These are phyloP conservation scores for Philypnodon macrostomus DNA, from an alignment of 2,797 vertebrate species.

Conservation along the genomic window DNA sequence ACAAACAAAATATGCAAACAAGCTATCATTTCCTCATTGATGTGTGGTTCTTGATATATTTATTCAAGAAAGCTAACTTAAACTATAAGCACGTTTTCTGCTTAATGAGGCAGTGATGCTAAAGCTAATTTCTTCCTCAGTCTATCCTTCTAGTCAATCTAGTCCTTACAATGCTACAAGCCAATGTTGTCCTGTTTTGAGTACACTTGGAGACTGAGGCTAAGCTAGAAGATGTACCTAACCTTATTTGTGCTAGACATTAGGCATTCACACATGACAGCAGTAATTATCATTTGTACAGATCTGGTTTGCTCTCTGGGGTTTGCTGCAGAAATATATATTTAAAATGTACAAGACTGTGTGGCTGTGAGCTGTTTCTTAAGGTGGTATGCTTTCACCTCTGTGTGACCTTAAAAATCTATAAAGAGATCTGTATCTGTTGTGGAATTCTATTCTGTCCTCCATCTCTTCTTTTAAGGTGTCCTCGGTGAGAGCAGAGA, in stretches of 20 bases:
- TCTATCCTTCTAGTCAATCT: conserved; percentile 12
- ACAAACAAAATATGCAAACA: too few relatives aligned
- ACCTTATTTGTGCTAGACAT: conserved; percentile 25
- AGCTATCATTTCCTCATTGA: too few relatives aligned
- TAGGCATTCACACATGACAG: conserved; percentile 54
- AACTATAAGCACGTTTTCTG: conserved; percentile 18
- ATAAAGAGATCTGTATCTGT: conserved; percentile 21
- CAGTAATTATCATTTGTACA: conserved; percentile 47
- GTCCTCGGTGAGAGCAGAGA: neutral
- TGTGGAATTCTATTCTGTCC: conserved; percentile 3
- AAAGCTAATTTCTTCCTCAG: conserved; percentile 1
- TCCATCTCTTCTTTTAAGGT: conserved; percentile 13
- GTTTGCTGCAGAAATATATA: neutral
- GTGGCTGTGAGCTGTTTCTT: conserved; percentile 1
- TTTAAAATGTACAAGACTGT: neutral
- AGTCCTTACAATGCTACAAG: conserved; percentile 16
- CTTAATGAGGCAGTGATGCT: conserved; percentile 32
- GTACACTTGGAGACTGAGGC: conserved; percentile 19
- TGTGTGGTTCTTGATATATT: too few relatives aligned
- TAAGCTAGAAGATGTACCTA: conserved; percentile 27
- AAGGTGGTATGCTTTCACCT: conserved; percentile 20
- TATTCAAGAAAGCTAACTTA: too few relatives aligned
- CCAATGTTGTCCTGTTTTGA: conserved; percentile 25
- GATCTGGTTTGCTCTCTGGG: conserved; percentile 2
- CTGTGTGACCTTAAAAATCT: conserved; percentile 19